These are phyloP conservation scores for Musca domestica DNA, from an alignment of 1,140 invertebrate genomes.

Conservation along the genomic window DNA sequence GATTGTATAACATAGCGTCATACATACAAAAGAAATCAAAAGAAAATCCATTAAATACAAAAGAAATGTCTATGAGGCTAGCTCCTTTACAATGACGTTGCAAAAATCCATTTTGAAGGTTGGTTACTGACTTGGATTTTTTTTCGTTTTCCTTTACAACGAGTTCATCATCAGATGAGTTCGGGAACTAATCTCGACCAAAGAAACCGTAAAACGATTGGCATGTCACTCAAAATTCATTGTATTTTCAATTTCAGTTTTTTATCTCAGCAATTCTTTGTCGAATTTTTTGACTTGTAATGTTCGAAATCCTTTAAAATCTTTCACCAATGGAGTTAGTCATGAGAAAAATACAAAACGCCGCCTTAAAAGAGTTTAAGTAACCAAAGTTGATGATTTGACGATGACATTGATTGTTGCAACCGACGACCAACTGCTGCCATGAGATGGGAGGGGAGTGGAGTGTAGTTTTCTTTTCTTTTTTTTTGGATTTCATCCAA, in stretches of 20 bases:
- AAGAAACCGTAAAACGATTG: slow-evolving; percentile 3
- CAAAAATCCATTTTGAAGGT: not conserved
- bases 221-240: slow-evolving; percentile 10
- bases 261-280: not conserved
- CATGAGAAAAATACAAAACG: not conserved
- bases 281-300: not conserved
- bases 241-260: not conserved
- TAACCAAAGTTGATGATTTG: slow-evolving; percentile 6
- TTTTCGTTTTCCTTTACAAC: not conserved
- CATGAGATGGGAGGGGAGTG: not conserved
- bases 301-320: not conserved
- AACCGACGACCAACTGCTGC: not conserved
- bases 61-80: not conserved
- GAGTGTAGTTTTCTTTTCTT: no score
- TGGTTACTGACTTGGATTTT: not conserved
- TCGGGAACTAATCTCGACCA: not conserved
- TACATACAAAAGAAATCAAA: not conserved
- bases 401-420: slow-evolving; percentile 8
- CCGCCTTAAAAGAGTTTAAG: slow-evolving; percentile 5
- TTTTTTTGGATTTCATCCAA: no score
- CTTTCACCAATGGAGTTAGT: not conserved
- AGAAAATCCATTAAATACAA: not conserved
- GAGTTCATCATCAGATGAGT: not conserved
- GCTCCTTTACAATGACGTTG: slow-evolving; percentile 3
- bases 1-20: no score